phyloP scores from a whole-genome alignment of 2,113 vertebrate genomes.

The Pionites leucogaster region DNA sequence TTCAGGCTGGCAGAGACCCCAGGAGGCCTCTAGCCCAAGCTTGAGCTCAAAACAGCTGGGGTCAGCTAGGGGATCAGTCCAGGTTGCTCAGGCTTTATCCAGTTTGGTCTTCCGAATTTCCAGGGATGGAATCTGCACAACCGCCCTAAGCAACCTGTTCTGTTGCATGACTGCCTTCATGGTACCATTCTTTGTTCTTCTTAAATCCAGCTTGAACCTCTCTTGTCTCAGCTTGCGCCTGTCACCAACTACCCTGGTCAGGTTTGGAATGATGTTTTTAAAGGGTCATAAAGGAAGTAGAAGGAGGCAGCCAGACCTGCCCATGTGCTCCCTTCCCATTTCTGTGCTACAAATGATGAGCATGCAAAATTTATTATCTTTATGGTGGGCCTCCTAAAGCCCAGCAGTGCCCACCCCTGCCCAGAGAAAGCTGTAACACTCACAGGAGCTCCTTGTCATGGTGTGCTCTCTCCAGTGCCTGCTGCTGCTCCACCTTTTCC shows the following conservation, averaged over 20 bases:
- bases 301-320: not conserved
- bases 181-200: not conserved
- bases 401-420: not conserved
- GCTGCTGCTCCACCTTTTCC: conserved; percentile 55
- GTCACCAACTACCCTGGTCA: not conserved
- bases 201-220: not conserved
- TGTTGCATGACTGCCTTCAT: not conserved
- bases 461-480: conserved; percentile 18
- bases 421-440: not conserved
- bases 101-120: not conserved
- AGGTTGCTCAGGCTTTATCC: not conserved
- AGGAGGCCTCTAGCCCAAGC: not conserved
- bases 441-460: conserved; percentile 65
- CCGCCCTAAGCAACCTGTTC: not conserved
- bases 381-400: not conserved
- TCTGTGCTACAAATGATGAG: not conserved
- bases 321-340: not conserved
- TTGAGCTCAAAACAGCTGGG: not conserved
- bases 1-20: not conserved
- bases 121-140: not conserved
- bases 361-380: not conserved
- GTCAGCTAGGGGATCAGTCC: not conserved
- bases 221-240: not conserved
- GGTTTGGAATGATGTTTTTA: not conserved
- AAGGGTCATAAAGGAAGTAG: not conserved